phyloP scores from a whole-genome alignment of 2,113 vertebrate species.

The Dipodomys stephensi region DNA sequence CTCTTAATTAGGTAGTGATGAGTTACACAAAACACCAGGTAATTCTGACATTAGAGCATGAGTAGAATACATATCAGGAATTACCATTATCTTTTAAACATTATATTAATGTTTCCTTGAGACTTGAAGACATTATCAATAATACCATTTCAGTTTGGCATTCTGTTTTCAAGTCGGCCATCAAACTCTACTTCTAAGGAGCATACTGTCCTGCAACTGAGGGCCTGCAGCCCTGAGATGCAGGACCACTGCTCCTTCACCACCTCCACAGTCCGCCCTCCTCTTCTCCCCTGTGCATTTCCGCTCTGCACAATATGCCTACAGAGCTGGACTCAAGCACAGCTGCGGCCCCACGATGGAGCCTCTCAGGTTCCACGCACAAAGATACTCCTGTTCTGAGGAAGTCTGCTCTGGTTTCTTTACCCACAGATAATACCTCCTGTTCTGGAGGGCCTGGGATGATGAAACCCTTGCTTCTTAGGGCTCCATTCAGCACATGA shows the following conservation, averaged over 20 bases:
- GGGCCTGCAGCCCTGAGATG: not conserved
- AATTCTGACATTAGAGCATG: not conserved
- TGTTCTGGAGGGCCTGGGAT: slow-evolving; percentile 59
- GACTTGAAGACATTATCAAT: not conserved
- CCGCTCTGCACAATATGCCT: slow-evolving; percentile 67
- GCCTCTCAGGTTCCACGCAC: slow-evolving; percentile 80
- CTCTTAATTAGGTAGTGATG: not conserved
- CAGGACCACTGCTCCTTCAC: not conserved
- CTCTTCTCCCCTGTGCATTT: not conserved
- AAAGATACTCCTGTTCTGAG: slow-evolving; percentile 87
- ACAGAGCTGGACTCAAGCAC: slow-evolving; percentile 71
- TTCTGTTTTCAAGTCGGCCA: not conserved
- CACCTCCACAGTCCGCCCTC: not conserved
- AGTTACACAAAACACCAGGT: not conserved
- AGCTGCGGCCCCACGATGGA: slow-evolving; percentile 78
- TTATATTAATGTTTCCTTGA: not conserved
- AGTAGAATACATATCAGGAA: not conserved
- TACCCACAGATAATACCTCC: slow-evolving; percentile 77
- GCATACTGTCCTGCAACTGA: not conserved
- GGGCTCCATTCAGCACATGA: slow-evolving; percentile 71
- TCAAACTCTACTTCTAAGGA: not conserved
- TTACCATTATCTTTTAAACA: slow-evolving; percentile 53
- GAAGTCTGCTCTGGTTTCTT: slow-evolving; percentile 63
- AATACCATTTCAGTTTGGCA: not conserved
- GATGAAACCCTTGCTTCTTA: slow-evolving; percentile 71